A percentile compares a stretch with the other conserved stretches of the same genome.
These are phyloP conservation scores for Lathamus discolor DNA, from an alignment of 2,113 vertebrate species.

Conservation along the genomic window DNA sequence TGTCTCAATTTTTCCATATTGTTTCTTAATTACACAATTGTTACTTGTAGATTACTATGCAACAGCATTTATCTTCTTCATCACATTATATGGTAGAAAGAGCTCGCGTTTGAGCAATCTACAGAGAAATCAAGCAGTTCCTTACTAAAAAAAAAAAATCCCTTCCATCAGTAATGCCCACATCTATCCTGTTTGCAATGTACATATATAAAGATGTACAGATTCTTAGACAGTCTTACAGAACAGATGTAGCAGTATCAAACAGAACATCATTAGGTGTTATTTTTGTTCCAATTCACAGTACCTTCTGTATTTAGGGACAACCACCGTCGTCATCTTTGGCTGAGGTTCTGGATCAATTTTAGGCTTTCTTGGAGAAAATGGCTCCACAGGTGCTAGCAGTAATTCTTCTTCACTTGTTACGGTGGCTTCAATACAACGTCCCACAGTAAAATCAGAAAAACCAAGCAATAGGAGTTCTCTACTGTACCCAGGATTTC, in stretches of 20 bases:
- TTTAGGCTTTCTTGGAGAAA: slow-evolving; percentile 49
- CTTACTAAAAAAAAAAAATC: background rate
- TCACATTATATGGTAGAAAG: background rate
- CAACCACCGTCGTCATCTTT: slow-evolving; percentile 46
- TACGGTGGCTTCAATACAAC: slow-evolving; percentile 81
- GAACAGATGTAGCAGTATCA: background rate
- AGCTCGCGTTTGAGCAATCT: background rate
- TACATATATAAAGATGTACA: background rate
- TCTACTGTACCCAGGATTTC: slow-evolving; percentile 82
- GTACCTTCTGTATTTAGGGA: slow-evolving; percentile 70
- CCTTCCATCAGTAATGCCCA: background rate
- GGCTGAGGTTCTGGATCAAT: background rate
- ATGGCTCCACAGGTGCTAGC: slow-evolving; percentile 71
- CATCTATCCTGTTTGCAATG: background rate
- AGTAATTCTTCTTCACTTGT: slow-evolving; percentile 77
- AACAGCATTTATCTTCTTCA: background rate
- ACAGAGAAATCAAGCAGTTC: background rate
- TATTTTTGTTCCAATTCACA: background rate
- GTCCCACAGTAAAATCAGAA: slow-evolving; percentile 83
- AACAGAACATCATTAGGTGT: background rate
- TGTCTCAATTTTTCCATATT: background rate
- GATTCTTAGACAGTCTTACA: background rate
- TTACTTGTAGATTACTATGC: background rate
- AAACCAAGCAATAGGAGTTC: slow-evolving; percentile 92
- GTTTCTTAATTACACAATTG: background rate